Base-by-base conservation (phyloP, 2,888 invertebrate species). In the Ornithoptera priamus region DNA sequence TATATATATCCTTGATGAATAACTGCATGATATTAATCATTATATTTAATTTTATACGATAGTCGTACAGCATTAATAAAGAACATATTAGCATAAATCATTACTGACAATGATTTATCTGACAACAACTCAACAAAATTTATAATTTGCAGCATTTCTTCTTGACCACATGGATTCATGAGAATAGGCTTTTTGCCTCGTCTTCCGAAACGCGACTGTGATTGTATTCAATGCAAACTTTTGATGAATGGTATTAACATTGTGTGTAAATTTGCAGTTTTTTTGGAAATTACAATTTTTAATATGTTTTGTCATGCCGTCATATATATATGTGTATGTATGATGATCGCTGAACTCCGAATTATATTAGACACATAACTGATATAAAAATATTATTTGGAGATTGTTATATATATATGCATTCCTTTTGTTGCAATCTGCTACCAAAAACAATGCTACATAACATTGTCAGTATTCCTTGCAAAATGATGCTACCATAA, bases 201-300 rank as follows among this genome's bases (percentile, higher is more conserved):
- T 58, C 36, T 20, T 39, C 56, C 67, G 58, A 68, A 68, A 68
- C 68, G 58, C 68, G 50, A 68, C 62, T 68, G 63, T 68, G 58
- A 20, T 68, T 63, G 68, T 24, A 30, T 63, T 50, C 20, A 53
- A 17, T 58, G 62, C 57, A 62, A 60, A 60, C 62, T 68, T 62
- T 42, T 58, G 46, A 15, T 58, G 46, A 36, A 65, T 59, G n/a
- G 42, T 60, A 56, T 65, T 65, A 10, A 39, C 42, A 69, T 69
- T 69, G 69, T 65, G 57, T 68, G 59, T 59, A 63, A 46, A 68
- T 68, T 68, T 58, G 22, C 22, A 53, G 50, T n/a, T 53, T 53
- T 17, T 53, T 53, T 4, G 6, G 1, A 53, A 53, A 30, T 30
- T 30, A 30, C 2, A 30, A 30, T 30, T 30, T 30, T 30, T 30